phyloP scores from a whole-genome alignment of 2,888 invertebrate genomes.

The Lepidocyrtinus sp. region DNA sequence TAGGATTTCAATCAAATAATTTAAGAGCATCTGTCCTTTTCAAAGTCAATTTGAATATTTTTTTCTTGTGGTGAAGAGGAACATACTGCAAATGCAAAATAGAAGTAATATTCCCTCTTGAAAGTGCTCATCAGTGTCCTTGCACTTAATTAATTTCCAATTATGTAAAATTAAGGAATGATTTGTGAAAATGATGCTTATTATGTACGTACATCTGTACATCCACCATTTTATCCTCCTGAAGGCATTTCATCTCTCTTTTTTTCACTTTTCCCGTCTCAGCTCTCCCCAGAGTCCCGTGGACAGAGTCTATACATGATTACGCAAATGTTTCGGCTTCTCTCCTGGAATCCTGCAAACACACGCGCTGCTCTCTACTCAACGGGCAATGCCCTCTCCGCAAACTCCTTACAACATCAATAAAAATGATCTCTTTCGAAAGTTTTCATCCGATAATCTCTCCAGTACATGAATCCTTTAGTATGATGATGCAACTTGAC shows the following conservation, averaged over 20 bases:
- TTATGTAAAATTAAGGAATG: not conserved
- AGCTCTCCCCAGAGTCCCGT: not conserved
- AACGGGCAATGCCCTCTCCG: slow-evolving; percentile 1
- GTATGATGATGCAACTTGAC: slow-evolving; percentile 9
- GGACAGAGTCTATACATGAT: not conserved
- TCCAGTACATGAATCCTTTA: not conserved
- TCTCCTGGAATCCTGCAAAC: not conserved
- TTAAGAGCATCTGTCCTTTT: no score
- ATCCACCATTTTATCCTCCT: not conserved
- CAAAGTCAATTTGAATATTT: no score
- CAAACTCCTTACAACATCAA: not conserved
- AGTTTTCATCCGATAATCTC: not conserved
- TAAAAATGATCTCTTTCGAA: not conserved
- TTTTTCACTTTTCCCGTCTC: not conserved
- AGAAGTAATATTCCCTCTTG: no score
- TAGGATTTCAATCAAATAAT: no score
- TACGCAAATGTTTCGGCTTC: not conserved
- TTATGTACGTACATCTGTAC: not conserved
- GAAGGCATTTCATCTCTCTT: not conserved
- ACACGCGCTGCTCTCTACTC: not conserved
- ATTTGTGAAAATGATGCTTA: not conserved
- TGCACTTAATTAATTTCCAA: not conserved
- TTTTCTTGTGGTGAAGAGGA: no score
- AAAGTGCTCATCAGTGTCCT: slow-evolving; percentile 4
- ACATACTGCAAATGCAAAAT: no score